phyloP scores from a whole-genome alignment of 2,113 vertebrate species.

The Chionodraco myersi region DNA sequence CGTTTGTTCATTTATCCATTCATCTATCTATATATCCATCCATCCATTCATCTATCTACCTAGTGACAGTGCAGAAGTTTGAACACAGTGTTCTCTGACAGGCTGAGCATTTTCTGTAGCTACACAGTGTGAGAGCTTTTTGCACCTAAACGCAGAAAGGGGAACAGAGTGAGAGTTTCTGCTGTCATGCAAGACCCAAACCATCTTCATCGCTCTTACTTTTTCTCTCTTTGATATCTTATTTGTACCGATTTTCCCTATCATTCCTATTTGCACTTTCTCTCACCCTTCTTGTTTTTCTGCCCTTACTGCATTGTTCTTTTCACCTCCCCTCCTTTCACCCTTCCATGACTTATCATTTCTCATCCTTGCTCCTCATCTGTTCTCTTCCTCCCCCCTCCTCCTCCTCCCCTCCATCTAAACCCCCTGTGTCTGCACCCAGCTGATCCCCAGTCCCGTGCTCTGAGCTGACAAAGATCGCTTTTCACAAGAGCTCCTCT shows the following conservation, averaged over 20 bases:
- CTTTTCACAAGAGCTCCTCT: conserved; percentile 75
- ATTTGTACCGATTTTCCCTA: not conserved
- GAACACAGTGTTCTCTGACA: conserved; percentile 25
- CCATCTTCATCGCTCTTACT: conserved; percentile 5
- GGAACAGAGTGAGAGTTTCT: conserved; percentile 7
- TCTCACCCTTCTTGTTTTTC: not conserved
- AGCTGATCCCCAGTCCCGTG: conserved; percentile 69
- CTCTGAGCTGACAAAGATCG: conserved; percentile 74
- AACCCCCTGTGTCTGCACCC: conserved; percentile 63
- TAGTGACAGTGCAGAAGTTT: not conserved
- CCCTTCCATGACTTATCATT: conserved; percentile 13
- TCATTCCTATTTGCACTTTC: conserved; percentile 8
- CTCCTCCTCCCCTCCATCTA: not conserved
- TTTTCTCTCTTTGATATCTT: not conserved
- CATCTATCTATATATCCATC: not conserved
- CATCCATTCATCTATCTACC: not conserved
- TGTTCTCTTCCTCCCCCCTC: conserved; percentile 21
- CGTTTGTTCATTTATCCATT: conserved; percentile 12
- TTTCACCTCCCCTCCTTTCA: conserved; percentile 30
- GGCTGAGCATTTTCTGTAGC: not conserved
- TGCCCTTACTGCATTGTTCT: conserved; percentile 19
- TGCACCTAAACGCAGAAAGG: not conserved
- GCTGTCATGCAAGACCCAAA: not conserved
- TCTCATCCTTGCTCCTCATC: conserved; percentile 40
- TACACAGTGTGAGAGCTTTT: conserved; percentile 3